Evolutionary conservation across 2,888 invertebrate genomes (phyloP).

Genomic region (Poecilobothrus nobilitatus): DNA sequence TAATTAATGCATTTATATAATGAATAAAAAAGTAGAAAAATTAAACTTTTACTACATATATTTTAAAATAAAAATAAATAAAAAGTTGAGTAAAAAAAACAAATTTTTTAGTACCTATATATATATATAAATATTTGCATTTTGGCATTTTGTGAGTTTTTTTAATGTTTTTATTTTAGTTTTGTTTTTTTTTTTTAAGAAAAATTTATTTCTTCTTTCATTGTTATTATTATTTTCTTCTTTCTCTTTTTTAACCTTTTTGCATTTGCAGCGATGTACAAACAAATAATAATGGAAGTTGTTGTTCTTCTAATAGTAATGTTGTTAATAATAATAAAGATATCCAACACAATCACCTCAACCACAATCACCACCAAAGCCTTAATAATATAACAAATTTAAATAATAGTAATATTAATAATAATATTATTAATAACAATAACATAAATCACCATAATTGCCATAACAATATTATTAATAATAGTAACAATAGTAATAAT

Average conservation of each 20-base stretch:
- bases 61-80: background rate
- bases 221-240: constrained; percentile 15
- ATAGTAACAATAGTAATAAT: background rate
- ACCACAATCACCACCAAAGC: constrained; percentile 14
- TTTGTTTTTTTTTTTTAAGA: constrained; percentile 43
- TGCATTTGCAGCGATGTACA: constrained; percentile 41
- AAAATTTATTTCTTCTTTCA: constrained; percentile 9
- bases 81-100: background rate
- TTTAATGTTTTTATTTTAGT: constrained; percentile 42
- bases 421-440: constrained; percentile 16
- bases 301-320: constrained; percentile 25
- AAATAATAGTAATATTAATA: constrained; percentile 12
- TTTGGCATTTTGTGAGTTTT: constrained; percentile 41
- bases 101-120: constrained; percentile 18
- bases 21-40: background rate
- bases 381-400: constrained; percentile 9
- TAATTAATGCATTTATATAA: background rate
- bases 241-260: constrained; percentile 21
- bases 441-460: constrained; percentile 15
- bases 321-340: constrained; percentile 8
- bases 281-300: constrained; percentile 41
- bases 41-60: background rate
- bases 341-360: constrained; percentile 15
- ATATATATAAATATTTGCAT: constrained; percentile 33
- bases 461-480: constrained; percentile 15